Base-by-base conservation (phyloP, 2,797 vertebrate genomes). In the Synanceia verrucosa region DNA sequence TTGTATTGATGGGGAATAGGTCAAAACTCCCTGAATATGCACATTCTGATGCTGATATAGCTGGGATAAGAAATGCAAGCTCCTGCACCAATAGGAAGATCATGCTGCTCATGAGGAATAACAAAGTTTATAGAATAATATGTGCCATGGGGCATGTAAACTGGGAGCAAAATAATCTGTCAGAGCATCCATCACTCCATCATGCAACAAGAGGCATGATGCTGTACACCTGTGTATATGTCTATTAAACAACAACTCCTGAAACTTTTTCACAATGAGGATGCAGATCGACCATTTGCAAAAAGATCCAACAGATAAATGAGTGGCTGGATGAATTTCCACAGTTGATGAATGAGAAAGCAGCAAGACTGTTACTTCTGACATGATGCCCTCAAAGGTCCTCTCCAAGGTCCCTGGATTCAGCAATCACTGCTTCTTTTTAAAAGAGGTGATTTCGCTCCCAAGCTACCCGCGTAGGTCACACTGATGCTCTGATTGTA, bases 401-500 rank as follows among this genome's bases (percentile, higher is more conserved):
- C 79, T 76, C 58, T 76, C 58, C 71, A 69, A 80, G 81, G 85
- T 83, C 81, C 62, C 79, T 65, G 9, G 16, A 82, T 69, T 47
- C 79, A 60, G 88, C 83, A 88, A 91, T 88, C 90, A 89, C 79
- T 23, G 60, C 81, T 83, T 77, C 88, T 84, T 84, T 91, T 87
- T 73, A 90, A 55, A 88, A 85, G 87, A 87, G 73, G 79, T 85
- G 86, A 91, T 93, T 92, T 93, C 83, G 88, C 87, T 86, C 82
- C 83, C 67, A 87, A 93, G 90, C 90, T 90, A 91, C 83, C 81
- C 89, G 92, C 86, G 85, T 86, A 92, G 94, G 92, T 93, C 91
- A 93, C 92, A 93, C 87, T 88, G 88, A 90, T 89, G 84, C 82
- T 87, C 90, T 90, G 91, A 93, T 93, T 93, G 90, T 90, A 92